A percentile compares a stretch with the other conserved stretches of the same genome.
phyloP scores from a whole-genome alignment of 2,888 invertebrate species.

The Orthosia incerta region DNA sequence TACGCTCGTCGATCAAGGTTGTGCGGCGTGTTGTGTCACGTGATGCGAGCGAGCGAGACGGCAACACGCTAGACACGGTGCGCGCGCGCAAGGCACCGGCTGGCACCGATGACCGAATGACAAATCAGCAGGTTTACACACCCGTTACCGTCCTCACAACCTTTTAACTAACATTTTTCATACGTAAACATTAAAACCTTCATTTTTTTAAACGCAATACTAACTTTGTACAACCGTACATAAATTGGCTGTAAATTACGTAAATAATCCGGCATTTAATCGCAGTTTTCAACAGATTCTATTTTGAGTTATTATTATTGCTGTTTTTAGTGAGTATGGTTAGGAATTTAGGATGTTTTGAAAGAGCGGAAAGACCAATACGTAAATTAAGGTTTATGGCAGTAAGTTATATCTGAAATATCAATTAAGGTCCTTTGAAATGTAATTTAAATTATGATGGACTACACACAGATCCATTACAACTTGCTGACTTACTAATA shows the following conservation, averaged over 20 bases:
- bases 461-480: neutral
- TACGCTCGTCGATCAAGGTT: constrained; percentile 67
- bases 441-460: constrained; percentile 2
- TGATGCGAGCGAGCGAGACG: constrained; percentile 65
- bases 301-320: constrained; percentile 44
- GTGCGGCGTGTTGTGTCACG: constrained; percentile 60
- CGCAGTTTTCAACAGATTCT: constrained; percentile 53
- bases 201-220: constrained; percentile 48
- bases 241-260: constrained; percentile 64
- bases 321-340: constrained; percentile 45
- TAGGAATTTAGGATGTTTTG: constrained; percentile 26
- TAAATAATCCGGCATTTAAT: constrained; percentile 60
- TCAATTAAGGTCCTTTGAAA: neutral
- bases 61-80: constrained; percentile 51
- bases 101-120: constrained; percentile 76
- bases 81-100: constrained; percentile 80
- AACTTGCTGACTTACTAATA: neutral
- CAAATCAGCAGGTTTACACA: constrained; percentile 66
- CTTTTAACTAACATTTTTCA: constrained; percentile 52
- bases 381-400: neutral
- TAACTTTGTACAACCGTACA: constrained; percentile 49
- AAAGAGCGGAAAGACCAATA: neutral
- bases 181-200: constrained; percentile 33
- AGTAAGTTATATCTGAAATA: constrained; percentile 10
- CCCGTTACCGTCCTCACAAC: constrained; percentile 52